phyloP scores from a whole-genome alignment of 2,888 invertebrate genomes.

The Tineola bisselliella region DNA sequence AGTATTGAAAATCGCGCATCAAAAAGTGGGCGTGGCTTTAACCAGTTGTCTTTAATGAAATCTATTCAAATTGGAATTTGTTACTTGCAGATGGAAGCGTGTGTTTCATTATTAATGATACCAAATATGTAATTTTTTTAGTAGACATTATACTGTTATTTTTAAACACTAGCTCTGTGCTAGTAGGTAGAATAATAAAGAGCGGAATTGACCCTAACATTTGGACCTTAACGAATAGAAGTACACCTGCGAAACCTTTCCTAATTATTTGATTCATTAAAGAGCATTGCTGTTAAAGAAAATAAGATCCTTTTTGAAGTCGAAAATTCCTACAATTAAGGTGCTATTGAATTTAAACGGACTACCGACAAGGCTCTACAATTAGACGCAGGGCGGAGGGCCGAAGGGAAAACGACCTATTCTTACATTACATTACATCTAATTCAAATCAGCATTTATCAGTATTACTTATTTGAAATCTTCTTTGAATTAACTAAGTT shows the following conservation, averaged over 20 bases:
- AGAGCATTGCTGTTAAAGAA: conserved; percentile 2
- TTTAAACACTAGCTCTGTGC: too few relatives aligned
- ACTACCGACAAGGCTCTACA: conserved; percentile 6
- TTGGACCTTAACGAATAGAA: conserved; percentile 5
- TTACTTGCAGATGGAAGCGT: neutral
- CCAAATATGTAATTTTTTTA: neutral
- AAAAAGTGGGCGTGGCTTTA: neutral
- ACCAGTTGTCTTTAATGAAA: neutral
- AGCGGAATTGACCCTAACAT: neutral
- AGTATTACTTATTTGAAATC: too few relatives aligned
- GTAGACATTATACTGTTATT: too few relatives aligned
- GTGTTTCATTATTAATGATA: neutral
- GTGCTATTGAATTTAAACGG: conserved; percentile 6
- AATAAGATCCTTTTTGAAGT: conserved; percentile 10
- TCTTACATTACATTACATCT: neutral
- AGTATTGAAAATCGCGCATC: conserved; percentile 1
- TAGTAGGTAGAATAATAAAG: neutral
- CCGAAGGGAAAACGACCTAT: neutral
- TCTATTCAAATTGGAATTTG: neutral
- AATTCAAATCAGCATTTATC: neutral
- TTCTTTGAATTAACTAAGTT: too few relatives aligned
- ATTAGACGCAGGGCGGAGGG: neutral
- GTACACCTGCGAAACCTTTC: conserved; percentile 6
- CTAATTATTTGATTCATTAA: conserved; percentile 10
- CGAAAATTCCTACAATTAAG: conserved; percentile 11